These are phyloP conservation scores for Salvelinus sp. DNA, from an alignment of 2,113 vertebrate species.

Conservation along the genomic window DNA sequence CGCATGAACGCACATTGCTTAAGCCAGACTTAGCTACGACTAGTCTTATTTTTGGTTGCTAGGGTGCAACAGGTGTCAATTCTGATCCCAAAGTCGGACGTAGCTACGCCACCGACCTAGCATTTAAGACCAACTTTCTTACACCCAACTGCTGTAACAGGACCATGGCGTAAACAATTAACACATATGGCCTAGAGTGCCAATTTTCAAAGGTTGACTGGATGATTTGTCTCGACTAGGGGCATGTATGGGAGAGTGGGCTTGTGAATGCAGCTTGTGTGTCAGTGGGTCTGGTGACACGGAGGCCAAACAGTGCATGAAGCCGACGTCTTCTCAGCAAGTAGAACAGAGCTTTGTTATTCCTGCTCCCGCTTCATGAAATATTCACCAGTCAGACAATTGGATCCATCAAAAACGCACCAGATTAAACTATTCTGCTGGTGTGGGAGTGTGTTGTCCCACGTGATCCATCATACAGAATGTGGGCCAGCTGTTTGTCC, in stretches of 20 bases:
- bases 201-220: neutral
- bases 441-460: neutral
- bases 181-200: neutral
- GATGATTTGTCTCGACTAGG: neutral
- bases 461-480: conserved; percentile 17
- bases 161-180: neutral
- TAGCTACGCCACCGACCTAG: too few species aligned
- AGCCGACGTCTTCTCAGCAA: conserved; percentile 29
- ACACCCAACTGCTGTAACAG: neutral
- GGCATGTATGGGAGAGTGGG: neutral
- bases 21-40: too few species aligned
- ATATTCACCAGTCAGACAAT: conserved; percentile 69
- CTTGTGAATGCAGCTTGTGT: neutral
- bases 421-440: conserved; percentile 44
- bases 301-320: conserved; percentile 14
- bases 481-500: neutral
- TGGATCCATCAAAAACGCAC: conserved; percentile 49
- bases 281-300: neutral
- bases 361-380: conserved; percentile 62
- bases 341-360: conserved; percentile 60
- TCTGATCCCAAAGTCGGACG: too few species aligned
- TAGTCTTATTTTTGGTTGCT: too few species aligned
- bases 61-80: too few species aligned
- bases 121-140: neutral
- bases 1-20: too few species aligned